A percentile compares a stretch with the other conserved stretches of the same genome.
Conservation (phyloP, 2,888 invertebrate genomes). For the Lydus trimaculatus region DNA sequence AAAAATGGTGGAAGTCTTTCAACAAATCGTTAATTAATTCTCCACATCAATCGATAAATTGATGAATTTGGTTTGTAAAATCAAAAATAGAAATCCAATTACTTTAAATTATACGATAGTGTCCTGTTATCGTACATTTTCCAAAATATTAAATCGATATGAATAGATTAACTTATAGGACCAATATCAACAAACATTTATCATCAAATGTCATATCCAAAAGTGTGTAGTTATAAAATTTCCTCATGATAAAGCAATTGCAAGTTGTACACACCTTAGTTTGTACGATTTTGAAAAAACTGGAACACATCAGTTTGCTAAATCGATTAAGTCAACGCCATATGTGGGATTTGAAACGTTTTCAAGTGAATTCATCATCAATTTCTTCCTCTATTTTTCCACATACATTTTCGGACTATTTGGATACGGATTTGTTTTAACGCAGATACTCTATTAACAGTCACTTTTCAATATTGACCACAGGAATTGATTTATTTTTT, state of each 20-base stretch:
- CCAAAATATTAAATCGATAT: not conserved
- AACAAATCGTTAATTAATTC: no score
- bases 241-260: not conserved
- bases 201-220: not conserved
- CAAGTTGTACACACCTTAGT: not conserved
- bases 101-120: not conserved
- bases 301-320: not conserved
- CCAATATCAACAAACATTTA: not conserved
- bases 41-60: not conserved
- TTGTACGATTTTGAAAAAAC: not conserved
- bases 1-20: no score
- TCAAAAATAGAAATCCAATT: not conserved
- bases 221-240: not conserved
- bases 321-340: constrained; percentile 9
- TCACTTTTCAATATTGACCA: not conserved
- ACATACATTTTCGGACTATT: not conserved
- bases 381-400: not conserved
- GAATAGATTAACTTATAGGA: not conserved
- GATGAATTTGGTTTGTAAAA: not conserved
- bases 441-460: not conserved
- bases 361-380: not conserved
- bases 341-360: constrained; percentile 3
- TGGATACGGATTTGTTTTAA: not conserved
- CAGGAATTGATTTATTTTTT: not conserved
- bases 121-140: not conserved